Conservation (phyloP, 2,797 vertebrate species). For the Semotilus atromaculatus region DNA sequence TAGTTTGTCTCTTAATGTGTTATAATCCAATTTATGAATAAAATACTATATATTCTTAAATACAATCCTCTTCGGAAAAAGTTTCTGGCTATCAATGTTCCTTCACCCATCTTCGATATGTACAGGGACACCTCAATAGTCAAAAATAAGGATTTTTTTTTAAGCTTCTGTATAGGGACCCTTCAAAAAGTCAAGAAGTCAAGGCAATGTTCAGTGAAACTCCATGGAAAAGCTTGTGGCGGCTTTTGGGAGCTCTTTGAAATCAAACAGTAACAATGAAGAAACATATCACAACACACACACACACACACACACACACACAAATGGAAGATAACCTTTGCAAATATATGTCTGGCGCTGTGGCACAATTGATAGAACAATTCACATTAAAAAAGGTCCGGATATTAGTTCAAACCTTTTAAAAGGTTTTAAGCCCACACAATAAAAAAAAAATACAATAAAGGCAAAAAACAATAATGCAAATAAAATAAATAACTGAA, state of each 20-base stretch:
- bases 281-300: slow-evolving; percentile 76
- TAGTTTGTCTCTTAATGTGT: slow-evolving; percentile 84
- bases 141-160: slow-evolving; percentile 96
- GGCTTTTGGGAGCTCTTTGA: slow-evolving; percentile 86
- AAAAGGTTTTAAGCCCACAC: slow-evolving; percentile 5
- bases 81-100: slow-evolving; percentile 90
- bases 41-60: slow-evolving; percentile 98
- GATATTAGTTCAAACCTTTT: slow-evolving; percentile 24
- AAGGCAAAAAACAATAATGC: slow-evolving; percentile 72
- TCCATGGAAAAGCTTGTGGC: slow-evolving; percentile 83
- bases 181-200: slow-evolving; percentile 92
- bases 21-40: slow-evolving; percentile 91
- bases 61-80: slow-evolving; percentile 99
- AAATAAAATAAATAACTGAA: slow-evolving; percentile 30
- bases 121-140: slow-evolving; percentile 96
- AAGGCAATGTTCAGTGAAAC: slow-evolving; percentile 95
- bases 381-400: slow-evolving; percentile 66
- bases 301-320: slow-evolving; percentile 69
- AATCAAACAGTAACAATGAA: slow-evolving; percentile 82
- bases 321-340: slow-evolving; percentile 55
- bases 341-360: slow-evolving; percentile 61
- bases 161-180: slow-evolving; percentile 82
- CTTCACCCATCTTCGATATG: slow-evolving; percentile 93
- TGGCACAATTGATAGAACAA: slow-evolving; percentile 56
- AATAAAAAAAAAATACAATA: slow-evolving; percentile 42